Base-by-base conservation (phyloP, 2,113 vertebrate genomes). In the Cyrtonyx montezumae region DNA sequence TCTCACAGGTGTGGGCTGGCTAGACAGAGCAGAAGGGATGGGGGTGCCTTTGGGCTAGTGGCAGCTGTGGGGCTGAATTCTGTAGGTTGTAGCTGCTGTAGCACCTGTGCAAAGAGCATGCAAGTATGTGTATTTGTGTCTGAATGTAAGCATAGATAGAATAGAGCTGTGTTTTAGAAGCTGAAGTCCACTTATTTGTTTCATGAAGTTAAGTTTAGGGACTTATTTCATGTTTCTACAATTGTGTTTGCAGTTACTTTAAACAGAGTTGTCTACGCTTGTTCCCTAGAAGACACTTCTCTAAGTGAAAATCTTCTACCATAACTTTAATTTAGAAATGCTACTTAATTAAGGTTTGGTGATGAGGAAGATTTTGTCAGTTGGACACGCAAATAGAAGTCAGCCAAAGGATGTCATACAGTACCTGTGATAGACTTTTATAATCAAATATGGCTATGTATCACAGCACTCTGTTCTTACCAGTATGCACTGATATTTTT, bases 1-100 rank as follows among this genome's bases (percentile, higher is more conserved):
- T 42, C 8, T 14, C 0, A 0, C 32, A 46, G 55, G 45, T 37
- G 36, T 12, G 20, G 30, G 45, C n/a, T 46, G 40, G 25, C 1
- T 28, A 30, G 55, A 22, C 36, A 12, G n/a, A 40, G 13, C 15
- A 49, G 46, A 21, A 46, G 21, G 28, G 45, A 28, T 43, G 36
- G 13, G 67, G 22, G 3, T 0, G 0, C 10, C 19, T 79, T 28
- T 67, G 56, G 40, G 20, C 26, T 30, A 65, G 34, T 32, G 34
- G 21, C 34, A 61, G 1, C 59, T 65, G 16, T 77, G 65, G 17
- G 28, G 22, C 32, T 56, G 53, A 77, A 43, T 9, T 16, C n/a
- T 32, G 68, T 18, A 30, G 28, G 8, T 7, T 78, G 16, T 20
- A 62, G 28, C 21, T 40, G 25, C 59, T 48, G 20, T 13, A 56